These are phyloP conservation scores for Hemithea aestivaria DNA, from an alignment of 2,888 invertebrate genomes.

Conservation along the genomic window DNA sequence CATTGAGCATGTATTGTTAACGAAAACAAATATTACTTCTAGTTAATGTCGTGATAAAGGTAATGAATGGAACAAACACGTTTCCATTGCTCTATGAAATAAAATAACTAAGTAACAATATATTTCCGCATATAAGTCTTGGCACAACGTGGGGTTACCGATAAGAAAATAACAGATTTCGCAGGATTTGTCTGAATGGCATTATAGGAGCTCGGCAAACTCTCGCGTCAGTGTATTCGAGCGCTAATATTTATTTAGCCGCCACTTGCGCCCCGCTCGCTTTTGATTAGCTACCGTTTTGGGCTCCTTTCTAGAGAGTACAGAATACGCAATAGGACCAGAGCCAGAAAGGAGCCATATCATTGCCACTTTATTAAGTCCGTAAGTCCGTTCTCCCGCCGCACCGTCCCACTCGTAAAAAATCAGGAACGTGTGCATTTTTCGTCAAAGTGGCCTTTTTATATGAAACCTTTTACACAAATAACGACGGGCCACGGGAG, in stretches of 20 bases:
- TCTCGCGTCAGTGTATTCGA: slow-evolving; percentile 17
- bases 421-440: slow-evolving; percentile 6
- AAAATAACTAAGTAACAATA: no score
- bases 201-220: slow-evolving; percentile 19
- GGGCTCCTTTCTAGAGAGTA: slow-evolving; percentile 10
- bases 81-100: no score
- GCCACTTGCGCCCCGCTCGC: slow-evolving; percentile 14
- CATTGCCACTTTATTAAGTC: slow-evolving; percentile 16
- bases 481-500: no score
- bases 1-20: no score
- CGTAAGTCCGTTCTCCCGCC: slow-evolving; percentile 3
- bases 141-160: not conserved
- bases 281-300: slow-evolving; percentile 15
- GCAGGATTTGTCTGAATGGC: slow-evolving; percentile 17
- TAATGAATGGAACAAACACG: no score
- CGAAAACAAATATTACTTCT: no score
- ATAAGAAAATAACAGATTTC: slow-evolving; percentile 14
- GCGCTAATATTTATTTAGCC: slow-evolving; percentile 26
- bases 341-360: slow-evolving; percentile 15
- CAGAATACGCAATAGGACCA: slow-evolving; percentile 15
- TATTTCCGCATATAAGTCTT: no score
- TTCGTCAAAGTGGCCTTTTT: slow-evolving; percentile 2
- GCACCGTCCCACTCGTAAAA: slow-evolving; percentile 13
- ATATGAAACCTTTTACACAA: slow-evolving; percentile 4
- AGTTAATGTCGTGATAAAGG: no score